Evolutionary conservation across 2,113 vertebrate genomes (phyloP).

Genomic region (Pica pica): DNA sequence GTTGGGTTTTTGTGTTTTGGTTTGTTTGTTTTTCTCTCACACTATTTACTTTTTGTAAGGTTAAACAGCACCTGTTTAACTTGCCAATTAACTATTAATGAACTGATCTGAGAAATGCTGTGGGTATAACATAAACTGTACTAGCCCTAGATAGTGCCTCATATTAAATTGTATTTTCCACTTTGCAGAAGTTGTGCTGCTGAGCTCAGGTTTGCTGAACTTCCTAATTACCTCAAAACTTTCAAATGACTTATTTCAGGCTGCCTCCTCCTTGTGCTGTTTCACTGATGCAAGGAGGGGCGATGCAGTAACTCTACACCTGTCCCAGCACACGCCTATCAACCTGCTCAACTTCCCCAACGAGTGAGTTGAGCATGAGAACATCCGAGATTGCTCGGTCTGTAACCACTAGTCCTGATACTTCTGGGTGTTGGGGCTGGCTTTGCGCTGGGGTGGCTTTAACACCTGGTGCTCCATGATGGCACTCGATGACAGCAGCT

Average conservation of each 20-base stretch:
- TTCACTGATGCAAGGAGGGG: constrained; percentile 75
- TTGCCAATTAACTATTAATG: constrained; percentile 5
- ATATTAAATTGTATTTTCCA: not conserved
- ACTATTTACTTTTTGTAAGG: not conserved
- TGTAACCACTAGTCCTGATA: not conserved
- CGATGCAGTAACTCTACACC: constrained; percentile 86
- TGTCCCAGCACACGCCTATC: constrained; percentile 78
- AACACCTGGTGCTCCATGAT: constrained; percentile 53
- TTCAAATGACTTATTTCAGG: not conserved
- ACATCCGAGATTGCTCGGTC: constrained; percentile 32
- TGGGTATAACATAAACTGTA: not conserved
- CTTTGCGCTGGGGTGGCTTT: not conserved
- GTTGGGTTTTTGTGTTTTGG: not conserved
- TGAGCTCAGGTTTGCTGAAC: constrained; percentile 9
- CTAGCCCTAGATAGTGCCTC: not conserved
- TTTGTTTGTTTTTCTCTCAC: not conserved
- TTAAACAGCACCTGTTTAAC: not conserved
- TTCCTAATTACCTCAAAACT: not conserved
- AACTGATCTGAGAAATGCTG: not conserved
- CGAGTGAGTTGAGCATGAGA: constrained; percentile 73
- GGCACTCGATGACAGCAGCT: constrained; percentile 80
- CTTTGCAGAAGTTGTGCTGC: not conserved
- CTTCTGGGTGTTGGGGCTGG: not conserved
- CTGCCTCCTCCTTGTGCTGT: constrained; percentile 28
- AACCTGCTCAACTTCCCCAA: constrained; percentile 81